phyloP scores from a whole-genome alignment of 1,140 invertebrate species.

The Penaeus vannamei region DNA sequence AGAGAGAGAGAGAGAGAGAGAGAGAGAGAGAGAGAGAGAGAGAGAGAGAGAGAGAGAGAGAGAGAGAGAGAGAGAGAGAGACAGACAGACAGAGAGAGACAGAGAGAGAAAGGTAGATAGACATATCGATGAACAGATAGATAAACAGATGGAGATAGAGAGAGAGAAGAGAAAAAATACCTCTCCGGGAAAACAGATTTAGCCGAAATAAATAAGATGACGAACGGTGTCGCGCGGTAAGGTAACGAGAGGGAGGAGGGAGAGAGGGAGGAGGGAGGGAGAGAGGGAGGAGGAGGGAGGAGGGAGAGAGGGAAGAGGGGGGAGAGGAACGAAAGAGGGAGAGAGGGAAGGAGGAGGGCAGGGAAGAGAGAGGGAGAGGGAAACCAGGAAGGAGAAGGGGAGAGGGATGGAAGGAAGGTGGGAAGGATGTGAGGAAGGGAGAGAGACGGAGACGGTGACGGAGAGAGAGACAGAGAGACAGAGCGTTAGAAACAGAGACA shows the following conservation, averaged over 20 bases:
- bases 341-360: background rate
- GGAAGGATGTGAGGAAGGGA: background rate
- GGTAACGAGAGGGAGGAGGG: too few species aligned
- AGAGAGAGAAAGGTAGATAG: too few species aligned
- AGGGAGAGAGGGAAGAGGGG: background rate
- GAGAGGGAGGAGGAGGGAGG: background rate
- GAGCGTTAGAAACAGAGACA: background rate
- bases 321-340: background rate
- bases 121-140: background rate
- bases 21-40: background rate
- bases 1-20: background rate
- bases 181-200: background rate
- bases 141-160: constrained; percentile 30
- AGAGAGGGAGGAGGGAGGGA: background rate
- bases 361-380: background rate
- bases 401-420: background rate
- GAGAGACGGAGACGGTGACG: background rate
- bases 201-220: background rate
- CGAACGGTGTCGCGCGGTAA: background rate
- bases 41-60: background rate
- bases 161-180: background rate
- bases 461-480: background rate
- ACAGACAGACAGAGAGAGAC: too few species aligned
- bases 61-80: too few species aligned
- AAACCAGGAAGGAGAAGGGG: too few species aligned